Conservation (phyloP, 2,888 invertebrate species). For the Sinohyriopsis cumingii region DNA sequence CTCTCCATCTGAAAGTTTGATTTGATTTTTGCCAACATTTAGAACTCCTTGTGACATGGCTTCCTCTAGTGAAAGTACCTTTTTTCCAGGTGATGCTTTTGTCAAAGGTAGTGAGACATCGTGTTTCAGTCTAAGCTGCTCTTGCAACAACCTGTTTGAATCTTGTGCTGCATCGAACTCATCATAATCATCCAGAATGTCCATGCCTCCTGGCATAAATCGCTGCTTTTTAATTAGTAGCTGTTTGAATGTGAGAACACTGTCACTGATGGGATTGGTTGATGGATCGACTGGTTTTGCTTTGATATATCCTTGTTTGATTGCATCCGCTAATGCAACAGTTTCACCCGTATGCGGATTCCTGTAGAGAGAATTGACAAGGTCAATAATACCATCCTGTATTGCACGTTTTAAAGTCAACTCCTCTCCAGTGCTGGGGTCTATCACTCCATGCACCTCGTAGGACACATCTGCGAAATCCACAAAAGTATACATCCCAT, state of each 20-base stretch:
- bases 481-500: slow-evolving; percentile 53
- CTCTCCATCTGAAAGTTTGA: slow-evolving; percentile 51
- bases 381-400: slow-evolving; percentile 60
- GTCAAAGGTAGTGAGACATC: slow-evolving; percentile 52
- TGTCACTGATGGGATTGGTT: slow-evolving; percentile 23
- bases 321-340: slow-evolving; percentile 60
- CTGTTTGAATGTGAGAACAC: slow-evolving; percentile 56
- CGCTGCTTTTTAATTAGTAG: slow-evolving; percentile 60
- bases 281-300: slow-evolving; percentile 46
- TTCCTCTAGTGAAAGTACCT: slow-evolving; percentile 60
- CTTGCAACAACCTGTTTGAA: slow-evolving; percentile 51
- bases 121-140: slow-evolving; percentile 51
- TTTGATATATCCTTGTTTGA: slow-evolving; percentile 58
- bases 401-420: slow-evolving; percentile 58
- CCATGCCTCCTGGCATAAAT: slow-evolving; percentile 48
- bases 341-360: slow-evolving; percentile 62
- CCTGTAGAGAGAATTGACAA: slow-evolving; percentile 56
- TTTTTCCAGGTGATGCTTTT: slow-evolving; percentile 54
- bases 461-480: slow-evolving; percentile 57
- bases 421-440: slow-evolving; percentile 58
- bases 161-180: slow-evolving; percentile 41
- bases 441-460: slow-evolving; percentile 49
- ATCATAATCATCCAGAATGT: slow-evolving; percentile 41
- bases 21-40: slow-evolving; percentile 55
- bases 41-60: slow-evolving; percentile 62